Evolutionary conservation across 2,888 invertebrate species (phyloP).

Genomic region (Bellardia pandia): DNA sequence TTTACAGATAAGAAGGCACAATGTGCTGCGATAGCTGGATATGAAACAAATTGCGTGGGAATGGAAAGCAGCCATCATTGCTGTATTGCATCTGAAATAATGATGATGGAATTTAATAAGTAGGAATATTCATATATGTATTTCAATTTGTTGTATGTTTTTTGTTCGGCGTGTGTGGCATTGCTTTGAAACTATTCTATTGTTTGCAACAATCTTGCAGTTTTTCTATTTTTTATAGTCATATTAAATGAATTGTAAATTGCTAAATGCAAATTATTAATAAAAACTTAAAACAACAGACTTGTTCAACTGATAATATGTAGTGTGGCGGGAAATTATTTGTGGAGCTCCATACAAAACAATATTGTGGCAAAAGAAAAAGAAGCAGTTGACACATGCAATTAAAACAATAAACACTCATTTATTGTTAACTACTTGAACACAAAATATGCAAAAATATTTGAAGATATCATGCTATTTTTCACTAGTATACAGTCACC

Average conservation of each 20-base stretch:
- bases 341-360: background rate
- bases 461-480: background rate
- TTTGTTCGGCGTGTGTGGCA: slow-evolving; percentile 5
- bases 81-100: slow-evolving; percentile 1
- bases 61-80: background rate
- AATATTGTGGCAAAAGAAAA: background rate
- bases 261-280: slow-evolving; percentile 43
- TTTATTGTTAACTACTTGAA: background rate
- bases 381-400: slow-evolving; percentile 1
- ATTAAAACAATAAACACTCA: slow-evolving; percentile 11
- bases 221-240: slow-evolving; percentile 47
- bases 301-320: slow-evolving; percentile 16
- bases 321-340: background rate
- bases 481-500: no score
- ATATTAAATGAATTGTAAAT: slow-evolving; percentile 58
- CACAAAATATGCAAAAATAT: background rate
- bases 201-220: slow-evolving; percentile 65
- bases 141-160: background rate
- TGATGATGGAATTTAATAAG: slow-evolving; percentile 8
- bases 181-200: slow-evolving; percentile 7
- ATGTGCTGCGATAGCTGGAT: background rate
- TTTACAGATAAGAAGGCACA: slow-evolving; percentile 28
- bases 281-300: background rate
- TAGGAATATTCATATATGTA: background rate
- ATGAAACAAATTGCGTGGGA: slow-evolving; percentile 33